These are phyloP conservation scores for Climacteris rufus DNA, from an alignment of 2,113 vertebrate genomes.

Conservation along the genomic window DNA sequence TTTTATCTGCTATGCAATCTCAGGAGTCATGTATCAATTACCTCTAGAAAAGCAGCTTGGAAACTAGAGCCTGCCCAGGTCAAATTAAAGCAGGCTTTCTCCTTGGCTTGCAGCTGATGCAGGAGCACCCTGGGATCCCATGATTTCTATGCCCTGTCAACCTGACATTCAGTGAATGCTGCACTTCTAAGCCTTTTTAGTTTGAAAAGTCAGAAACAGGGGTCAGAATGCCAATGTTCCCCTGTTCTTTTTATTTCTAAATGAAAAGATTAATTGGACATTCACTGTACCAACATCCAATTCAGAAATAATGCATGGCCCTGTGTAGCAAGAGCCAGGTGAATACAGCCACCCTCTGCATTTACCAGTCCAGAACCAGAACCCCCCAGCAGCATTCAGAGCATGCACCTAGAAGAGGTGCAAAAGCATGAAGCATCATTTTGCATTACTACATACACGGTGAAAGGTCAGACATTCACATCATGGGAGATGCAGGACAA, in stretches of 20 bases:
- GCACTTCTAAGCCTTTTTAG: neutral
- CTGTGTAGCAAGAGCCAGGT: fast-evolving
- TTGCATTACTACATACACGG: neutral
- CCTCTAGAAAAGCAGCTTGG: neutral
- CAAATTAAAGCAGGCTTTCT: slow-evolving; percentile 5
- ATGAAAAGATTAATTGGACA: neutral
- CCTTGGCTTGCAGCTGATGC: neutral
- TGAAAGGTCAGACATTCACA: neutral
- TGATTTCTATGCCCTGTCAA: neutral
- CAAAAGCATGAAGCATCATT: neutral
- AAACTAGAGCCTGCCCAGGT: neutral
- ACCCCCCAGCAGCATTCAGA: neutral
- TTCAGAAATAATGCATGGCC: neutral
- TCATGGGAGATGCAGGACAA: neutral
- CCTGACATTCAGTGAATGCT: neutral
- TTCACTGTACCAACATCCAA: neutral
- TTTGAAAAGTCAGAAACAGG: neutral
- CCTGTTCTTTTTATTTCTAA: neutral
- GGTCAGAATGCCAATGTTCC: neutral
- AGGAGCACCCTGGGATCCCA: neutral
- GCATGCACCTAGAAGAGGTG: neutral
- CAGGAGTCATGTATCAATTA: neutral
- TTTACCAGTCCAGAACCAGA: neutral
- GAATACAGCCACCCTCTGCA: neutral
- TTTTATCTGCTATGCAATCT: neutral